These are phyloP conservation scores for Cryptocheilus praepositus DNA, from an alignment of 2,888 invertebrate genomes.

Conservation along the genomic window DNA sequence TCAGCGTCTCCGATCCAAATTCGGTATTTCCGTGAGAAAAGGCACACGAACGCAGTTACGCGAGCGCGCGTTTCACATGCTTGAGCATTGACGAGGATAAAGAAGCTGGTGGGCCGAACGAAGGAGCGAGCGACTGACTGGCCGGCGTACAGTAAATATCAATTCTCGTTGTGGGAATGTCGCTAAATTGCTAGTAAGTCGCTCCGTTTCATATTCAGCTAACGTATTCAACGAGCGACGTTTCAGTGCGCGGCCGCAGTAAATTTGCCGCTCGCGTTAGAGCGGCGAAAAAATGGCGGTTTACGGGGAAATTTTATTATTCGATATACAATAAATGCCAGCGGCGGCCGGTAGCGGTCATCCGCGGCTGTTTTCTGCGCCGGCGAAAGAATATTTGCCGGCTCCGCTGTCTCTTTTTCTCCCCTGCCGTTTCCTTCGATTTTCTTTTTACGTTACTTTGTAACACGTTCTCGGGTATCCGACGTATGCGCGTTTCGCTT, in stretches of 20 bases:
- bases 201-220: conserved; percentile 25
- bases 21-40: too few relatives aligned
- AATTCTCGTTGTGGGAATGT: conserved; percentile 9
- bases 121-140: not conserved
- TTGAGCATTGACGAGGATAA: too few relatives aligned
- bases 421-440: too few relatives aligned
- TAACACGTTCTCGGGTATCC: too few relatives aligned
- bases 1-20: too few relatives aligned
- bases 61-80: too few relatives aligned
- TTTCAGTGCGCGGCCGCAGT: not conserved
- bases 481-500: too few relatives aligned
- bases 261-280: conserved; percentile 13
- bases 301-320: not conserved
- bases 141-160: conserved; percentile 2
- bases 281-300: conserved; percentile 3
- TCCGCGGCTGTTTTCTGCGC: not conserved
- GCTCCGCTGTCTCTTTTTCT: too few relatives aligned
- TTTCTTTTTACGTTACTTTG: too few relatives aligned
- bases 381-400: too few relatives aligned
- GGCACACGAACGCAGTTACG: too few relatives aligned
- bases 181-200: conserved; percentile 26
- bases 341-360: not conserved
- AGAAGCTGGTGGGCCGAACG: too few relatives aligned
- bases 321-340: conserved; percentile 9
- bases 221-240: conserved; percentile 6